Conservation (phyloP, 2,888 invertebrate species). For the Cephonodes hylas region DNA sequence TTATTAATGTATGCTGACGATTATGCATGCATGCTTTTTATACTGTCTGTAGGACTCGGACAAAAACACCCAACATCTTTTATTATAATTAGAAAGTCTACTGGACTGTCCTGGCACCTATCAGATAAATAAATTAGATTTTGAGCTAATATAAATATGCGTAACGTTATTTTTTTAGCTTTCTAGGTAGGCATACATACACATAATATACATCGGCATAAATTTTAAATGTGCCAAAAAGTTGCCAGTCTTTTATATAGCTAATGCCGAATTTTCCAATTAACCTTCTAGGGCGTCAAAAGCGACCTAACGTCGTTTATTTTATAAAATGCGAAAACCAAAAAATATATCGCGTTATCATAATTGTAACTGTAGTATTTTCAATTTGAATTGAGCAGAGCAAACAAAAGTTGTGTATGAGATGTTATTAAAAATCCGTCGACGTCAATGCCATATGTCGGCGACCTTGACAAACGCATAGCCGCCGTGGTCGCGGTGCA, state of each 20-base stretch:
- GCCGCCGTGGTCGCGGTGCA: constrained; percentile 33
- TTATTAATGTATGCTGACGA: constrained; percentile 61
- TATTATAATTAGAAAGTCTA: constrained; percentile 37
- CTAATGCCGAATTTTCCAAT: no score
- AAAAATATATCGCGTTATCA: neutral
- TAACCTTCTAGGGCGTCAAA: no score
- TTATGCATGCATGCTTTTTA: constrained; percentile 64
- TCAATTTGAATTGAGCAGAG: no score
- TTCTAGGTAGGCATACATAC: no score
- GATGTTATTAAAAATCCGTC: constrained; percentile 16
- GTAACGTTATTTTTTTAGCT: no score
- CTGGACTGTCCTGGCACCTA: neutral
- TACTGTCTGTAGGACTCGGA: constrained; percentile 21
- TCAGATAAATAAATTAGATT: neutral
- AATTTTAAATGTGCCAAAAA: no score
- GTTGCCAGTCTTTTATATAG: no score
- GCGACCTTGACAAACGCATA: constrained; percentile 67
- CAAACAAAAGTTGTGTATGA: constrained; percentile 1
- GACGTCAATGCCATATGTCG: constrained; percentile 61
- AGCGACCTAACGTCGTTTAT: no score
- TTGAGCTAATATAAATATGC: no score
- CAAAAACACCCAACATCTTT: constrained; percentile 53
- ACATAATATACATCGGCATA: no score
- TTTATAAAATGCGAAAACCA: no score
- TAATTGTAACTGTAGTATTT: no score